phyloP scores from a whole-genome alignment of 2,888 invertebrate genomes.

The Sarcophaga caerulescens region DNA sequence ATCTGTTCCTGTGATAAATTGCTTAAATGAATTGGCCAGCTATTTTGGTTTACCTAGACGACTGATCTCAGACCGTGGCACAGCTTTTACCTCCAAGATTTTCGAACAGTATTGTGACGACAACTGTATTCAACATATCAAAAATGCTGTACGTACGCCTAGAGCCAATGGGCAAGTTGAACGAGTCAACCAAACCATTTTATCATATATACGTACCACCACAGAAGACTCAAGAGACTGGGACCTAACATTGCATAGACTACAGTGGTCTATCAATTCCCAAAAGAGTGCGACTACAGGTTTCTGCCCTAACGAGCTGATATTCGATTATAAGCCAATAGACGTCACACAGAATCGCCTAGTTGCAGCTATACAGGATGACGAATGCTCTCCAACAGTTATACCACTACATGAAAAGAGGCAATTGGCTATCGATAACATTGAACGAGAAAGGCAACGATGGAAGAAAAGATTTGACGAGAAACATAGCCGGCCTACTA shows the following conservation, averaged over 20 bases:
- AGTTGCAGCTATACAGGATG: constrained; percentile 46
- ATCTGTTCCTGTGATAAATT: constrained; percentile 58
- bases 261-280: constrained; percentile 37
- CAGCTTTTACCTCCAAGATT: constrained; percentile 63
- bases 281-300: constrained; percentile 31
- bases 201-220: constrained; percentile 27
- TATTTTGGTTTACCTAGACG: constrained; percentile 71
- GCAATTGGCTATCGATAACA: constrained; percentile 18
- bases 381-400: background rate
- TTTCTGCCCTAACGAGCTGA: constrained; percentile 45
- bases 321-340: constrained; percentile 44
- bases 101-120: constrained; percentile 53
- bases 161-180: constrained; percentile 57
- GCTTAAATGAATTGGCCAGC: constrained; percentile 55
- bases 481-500: background rate
- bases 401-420: constrained; percentile 29
- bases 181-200: constrained; percentile 44
- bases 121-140: constrained; percentile 18
- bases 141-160: constrained; percentile 51
- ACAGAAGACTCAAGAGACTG: constrained; percentile 11
- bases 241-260: background rate
- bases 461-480: background rate
- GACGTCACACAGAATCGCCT: constrained; percentile 44
- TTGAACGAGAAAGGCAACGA: constrained; percentile 27
- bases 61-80: constrained; percentile 71